phyloP scores from a whole-genome alignment of 2,113 vertebrate species.

The Tamias sibiricus region DNA sequence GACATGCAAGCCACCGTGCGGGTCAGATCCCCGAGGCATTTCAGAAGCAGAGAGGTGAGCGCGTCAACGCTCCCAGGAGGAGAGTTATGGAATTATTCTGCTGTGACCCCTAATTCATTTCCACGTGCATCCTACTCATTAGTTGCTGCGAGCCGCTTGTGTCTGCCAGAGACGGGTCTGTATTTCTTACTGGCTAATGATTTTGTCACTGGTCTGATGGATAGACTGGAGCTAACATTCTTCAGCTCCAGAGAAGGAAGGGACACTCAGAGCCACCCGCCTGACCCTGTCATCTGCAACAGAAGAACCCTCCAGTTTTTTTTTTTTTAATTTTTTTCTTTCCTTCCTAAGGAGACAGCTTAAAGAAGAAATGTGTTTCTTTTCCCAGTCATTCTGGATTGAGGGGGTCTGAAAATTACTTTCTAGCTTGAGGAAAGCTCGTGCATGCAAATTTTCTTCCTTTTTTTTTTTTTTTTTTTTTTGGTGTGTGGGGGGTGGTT shows the following conservation, averaged over 20 bases:
- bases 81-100: background rate
- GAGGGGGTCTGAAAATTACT: background rate
- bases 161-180: background rate
- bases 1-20: background rate
- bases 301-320: background rate
- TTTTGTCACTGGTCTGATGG: slow-evolving; percentile 51
- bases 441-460: background rate
- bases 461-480: too few species aligned
- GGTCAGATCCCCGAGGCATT: background rate
- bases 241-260: background rate
- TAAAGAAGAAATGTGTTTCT: background rate
- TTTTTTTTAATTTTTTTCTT: too few species aligned
- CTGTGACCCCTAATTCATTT: slow-evolving; percentile 15
- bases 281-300: background rate
- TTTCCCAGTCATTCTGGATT: background rate
- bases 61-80: background rate
- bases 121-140: background rate
- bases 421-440: background rate
- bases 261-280: background rate
- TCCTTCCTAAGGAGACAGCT: background rate
- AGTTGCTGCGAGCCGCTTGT: background rate
- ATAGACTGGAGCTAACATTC: background rate
- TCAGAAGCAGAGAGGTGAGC: background rate
- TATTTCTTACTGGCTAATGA: slow-evolving; percentile 24
- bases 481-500: too few species aligned